Base-by-base conservation (phyloP, 2,888 invertebrate species). In the Ochropleura leucogaster region DNA sequence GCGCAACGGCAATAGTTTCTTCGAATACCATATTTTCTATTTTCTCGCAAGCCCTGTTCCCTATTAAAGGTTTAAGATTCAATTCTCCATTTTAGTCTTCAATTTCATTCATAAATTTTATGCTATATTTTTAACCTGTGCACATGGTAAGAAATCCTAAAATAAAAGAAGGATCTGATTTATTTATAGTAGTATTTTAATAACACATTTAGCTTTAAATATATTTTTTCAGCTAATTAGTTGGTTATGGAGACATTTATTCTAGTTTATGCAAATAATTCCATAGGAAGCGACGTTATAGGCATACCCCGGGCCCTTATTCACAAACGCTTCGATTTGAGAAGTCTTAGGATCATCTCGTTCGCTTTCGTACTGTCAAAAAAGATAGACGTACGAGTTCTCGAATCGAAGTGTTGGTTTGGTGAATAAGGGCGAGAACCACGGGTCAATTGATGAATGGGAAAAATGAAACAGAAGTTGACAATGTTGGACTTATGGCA, bases 151-250 rank as follows among this genome's bases (percentile, higher is more conserved):
- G 4, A 40, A 4, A n/a, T 63, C 40, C 51, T 0, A 64, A 3
- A 73, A 62, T 73, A 20, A 30, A 59, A 14, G 47, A 46, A 46
- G 5, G 51, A n/a, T 49, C 51, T 51, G 46, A 12, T 63, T 20
- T 30, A 65, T 40, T 42, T 49, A 40, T 10, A 53, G 42, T 65
- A 65, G 12, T 0, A 55, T 47, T 72, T 55, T 65, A 71, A 16
- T 20, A 62, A 80, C 20, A 53, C 59, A 55, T 47, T 49, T 49
- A n/a, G 60, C 44, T 67, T 74, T 80, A n/a, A 63, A 16, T 67
- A 67, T 8, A 42, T 47, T 0, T 57, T 66, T 74, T 62, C 8
- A 63, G 40, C n/a, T 53, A 57, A 30, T 30, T 53, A 47, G 18
- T 64, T 57, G 10, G 46, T 81, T 74, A 81, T 12, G 16, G 30